phyloP scores from a whole-genome alignment of 35 echinoderm and acorn worm species.

The Apostichopus japonicus region DNA sequence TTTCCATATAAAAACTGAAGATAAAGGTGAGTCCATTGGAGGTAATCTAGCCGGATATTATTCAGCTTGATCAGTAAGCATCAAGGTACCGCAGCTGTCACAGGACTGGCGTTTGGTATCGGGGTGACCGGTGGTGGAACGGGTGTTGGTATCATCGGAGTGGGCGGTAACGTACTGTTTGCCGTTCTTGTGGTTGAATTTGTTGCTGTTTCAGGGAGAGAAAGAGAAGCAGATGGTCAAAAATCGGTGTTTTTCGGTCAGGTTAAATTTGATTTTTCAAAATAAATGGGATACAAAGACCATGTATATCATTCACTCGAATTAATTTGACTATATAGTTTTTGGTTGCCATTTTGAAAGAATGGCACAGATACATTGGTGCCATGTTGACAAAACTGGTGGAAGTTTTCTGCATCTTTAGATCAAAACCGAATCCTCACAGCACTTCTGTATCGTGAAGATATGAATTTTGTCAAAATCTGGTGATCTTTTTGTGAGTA shows the following conservation, averaged over 20 bases:
- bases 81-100: constrained; percentile 84
- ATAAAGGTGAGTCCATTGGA: constrained; percentile 39
- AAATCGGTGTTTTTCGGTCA: not conserved
- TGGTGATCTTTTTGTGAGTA: no score
- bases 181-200: constrained; percentile 76
- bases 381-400: no score
- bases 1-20: constrained; percentile 40
- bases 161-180: constrained; percentile 67
- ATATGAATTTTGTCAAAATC: no score
- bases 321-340: no score
- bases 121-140: constrained; percentile 77
- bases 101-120: constrained; percentile 88
- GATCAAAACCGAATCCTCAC: no score
- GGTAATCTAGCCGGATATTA: constrained; percentile 23
- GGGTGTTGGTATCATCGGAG: constrained; percentile 86
- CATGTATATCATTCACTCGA: no score
- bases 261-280: not conserved
- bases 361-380: no score
- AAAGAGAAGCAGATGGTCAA: not conserved
- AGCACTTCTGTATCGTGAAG: no score
- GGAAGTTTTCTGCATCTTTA: no score
- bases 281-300: not conserved
- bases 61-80: not conserved
- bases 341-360: no score
- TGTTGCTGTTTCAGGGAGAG: constrained; percentile 55